Evolutionary conservation across 37 sponge, comb jelly and placozoan species (phyloP), one percentile per base, ranked within the genome.

Genomic region (Crambe crambe): DNA sequence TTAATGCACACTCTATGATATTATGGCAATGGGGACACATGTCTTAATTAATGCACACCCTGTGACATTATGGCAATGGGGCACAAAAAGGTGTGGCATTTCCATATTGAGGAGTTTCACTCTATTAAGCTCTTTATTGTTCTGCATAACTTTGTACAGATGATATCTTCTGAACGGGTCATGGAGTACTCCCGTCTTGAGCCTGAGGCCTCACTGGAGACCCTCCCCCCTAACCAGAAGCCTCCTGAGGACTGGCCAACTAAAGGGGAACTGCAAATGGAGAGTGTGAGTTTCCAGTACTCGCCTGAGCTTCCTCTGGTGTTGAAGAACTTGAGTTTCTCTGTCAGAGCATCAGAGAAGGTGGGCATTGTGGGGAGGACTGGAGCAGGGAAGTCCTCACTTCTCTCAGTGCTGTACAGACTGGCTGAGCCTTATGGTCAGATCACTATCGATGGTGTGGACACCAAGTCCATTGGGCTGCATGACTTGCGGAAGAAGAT

Each of bases 311-410:
- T 42, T 3, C 93, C 93, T 3, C 26, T 78, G 0, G 89, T 89
- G 12, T 70, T 93, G 36, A 88, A 93, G 79, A 42, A 42, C n/a
- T 44, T 93, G 1, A 59, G 74, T 22, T 77, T 75, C 64, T 22
- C 59, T 39, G 85, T 93, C 61, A 57, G 77, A 40, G 64, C 83
- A 0, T 35, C 82, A 63, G 93, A 93, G 75, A 93, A 93, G 76
- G 86, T 93, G 15, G 97, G 97, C 27, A 87, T 96, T 71, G 91
- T 96, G 1, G 97, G 97, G 38, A 77, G 97, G 1, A 96, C 97
- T 56, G 97, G 97, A 34, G 97, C 97, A 61, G 97, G 97, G 34
- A 96, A 96, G 72, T 93, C 94, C 29, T 96, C 97, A 0, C 75
- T 96, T 22, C 70, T 87, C 43, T 69, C 91, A 26, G 86, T 93